Conservation (phyloP, 1,140 invertebrate genomes). For the Tetramorium simillimum region DNA sequence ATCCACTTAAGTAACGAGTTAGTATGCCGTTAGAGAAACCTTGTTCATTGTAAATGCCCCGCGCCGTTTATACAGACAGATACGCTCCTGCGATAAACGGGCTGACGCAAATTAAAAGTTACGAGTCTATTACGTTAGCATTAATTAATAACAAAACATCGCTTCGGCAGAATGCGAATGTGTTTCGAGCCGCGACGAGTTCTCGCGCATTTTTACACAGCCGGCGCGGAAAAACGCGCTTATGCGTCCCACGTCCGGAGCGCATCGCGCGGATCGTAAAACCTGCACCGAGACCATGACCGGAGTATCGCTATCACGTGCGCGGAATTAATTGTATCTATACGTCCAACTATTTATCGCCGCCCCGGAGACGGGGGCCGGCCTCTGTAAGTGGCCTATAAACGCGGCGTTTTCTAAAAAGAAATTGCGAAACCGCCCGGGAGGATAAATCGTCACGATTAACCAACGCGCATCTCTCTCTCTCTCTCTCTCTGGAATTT, state of each 20-base stretch:
- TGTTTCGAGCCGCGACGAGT: neutral
- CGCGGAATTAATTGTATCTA: constrained; percentile 26
- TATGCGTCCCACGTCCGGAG: constrained; percentile 13
- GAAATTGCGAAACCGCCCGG: constrained; percentile 21
- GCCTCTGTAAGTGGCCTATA: neutral
- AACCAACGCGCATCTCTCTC: constrained; percentile 18
- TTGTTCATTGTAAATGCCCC: neutral
- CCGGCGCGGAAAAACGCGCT: constrained; percentile 6
- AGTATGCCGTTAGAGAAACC: neutral
- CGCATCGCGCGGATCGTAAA: neutral
- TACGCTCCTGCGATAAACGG: neutral
- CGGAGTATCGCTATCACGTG: constrained; percentile 37
- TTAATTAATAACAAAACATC: neutral
- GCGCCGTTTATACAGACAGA: neutral
- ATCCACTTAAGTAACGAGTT: neutral
- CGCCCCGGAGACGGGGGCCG: neutral
- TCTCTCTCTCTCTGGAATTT: constrained; percentile 4
- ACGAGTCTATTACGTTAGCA: neutral
- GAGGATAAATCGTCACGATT: constrained; percentile 40
- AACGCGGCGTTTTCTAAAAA: neutral
- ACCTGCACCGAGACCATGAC: neutral
- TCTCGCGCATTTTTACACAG: neutral
- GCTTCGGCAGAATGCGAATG: neutral
- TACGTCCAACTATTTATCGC: constrained; percentile 12
- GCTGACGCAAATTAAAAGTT: neutral